Evolutionary conservation across 2,113 vertebrate species (phyloP).

Genomic region (Paratilapia polleni): DNA sequence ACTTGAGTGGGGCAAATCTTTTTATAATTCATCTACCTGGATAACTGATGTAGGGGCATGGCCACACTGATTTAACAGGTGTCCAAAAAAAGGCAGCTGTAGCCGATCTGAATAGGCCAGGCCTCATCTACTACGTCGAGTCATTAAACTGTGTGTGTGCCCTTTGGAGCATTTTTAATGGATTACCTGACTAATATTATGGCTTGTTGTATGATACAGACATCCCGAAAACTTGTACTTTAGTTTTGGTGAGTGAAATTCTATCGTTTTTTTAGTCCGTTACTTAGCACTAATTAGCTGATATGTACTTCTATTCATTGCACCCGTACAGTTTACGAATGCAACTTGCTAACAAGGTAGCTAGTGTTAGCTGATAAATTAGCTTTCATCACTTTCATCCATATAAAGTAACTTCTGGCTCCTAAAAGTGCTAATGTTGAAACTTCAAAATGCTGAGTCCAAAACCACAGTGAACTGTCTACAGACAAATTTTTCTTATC

Average conservation of each 20-base stretch:
- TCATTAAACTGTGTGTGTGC: neutral
- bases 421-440: neutral
- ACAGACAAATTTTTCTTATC: too few relatives aligned
- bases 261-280: neutral
- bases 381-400: too few relatives aligned
- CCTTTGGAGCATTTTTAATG: neutral
- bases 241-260: neutral
- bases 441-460: neutral
- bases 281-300: neutral
- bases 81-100: neutral
- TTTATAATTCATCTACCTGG: too few relatives aligned
- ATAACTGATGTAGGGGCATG: too few relatives aligned
- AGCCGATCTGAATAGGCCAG: neutral
- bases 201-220: neutral
- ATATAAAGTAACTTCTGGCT: neutral
- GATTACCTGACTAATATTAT: neutral
- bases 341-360: too few relatives aligned
- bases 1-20: too few relatives aligned
- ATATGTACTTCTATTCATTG: neutral
- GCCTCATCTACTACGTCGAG: neutral
- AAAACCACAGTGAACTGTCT: neutral
- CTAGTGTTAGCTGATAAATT: too few relatives aligned
- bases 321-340: too few relatives aligned
- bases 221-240: neutral
- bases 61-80: too few relatives aligned